Evolutionary conservation across 2,113 vertebrate genomes (phyloP).

Genomic region (Epinephelus moara): DNA sequence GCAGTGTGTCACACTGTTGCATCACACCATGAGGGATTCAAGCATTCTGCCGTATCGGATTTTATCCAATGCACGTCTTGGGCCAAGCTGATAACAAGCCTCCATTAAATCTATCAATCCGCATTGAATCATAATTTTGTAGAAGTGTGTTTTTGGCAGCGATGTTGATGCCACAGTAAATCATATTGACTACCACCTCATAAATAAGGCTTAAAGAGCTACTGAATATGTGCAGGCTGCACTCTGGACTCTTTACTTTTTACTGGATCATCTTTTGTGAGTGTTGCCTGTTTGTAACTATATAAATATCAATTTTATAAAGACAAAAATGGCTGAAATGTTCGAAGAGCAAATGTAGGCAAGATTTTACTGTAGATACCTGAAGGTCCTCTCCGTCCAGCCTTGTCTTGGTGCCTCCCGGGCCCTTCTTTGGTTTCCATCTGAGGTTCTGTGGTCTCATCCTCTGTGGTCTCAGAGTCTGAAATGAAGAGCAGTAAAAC

Average conservation of each 20-base stretch:
- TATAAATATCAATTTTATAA: background rate
- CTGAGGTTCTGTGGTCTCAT: slow-evolving; percentile 93
- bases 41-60: slow-evolving; percentile 47
- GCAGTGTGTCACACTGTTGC: slow-evolving; percentile 72
- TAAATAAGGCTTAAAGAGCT: slow-evolving; percentile 23
- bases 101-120: slow-evolving; percentile 45
- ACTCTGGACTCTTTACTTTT: background rate
- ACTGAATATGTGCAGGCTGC: slow-evolving; percentile 6
- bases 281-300: background rate
- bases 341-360: background rate
- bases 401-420: slow-evolving; percentile 89
- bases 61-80: slow-evolving; percentile 38
- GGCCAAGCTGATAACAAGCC: slow-evolving; percentile 40
- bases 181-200: background rate
- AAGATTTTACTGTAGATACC: slow-evolving; percentile 75
- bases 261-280: background rate
- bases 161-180: slow-evolving; percentile 26
- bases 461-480: slow-evolving; percentile 98
- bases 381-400: slow-evolving; percentile 84
- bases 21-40: slow-evolving; percentile 58
- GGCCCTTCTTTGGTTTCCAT: slow-evolving; percentile 88
- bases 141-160: slow-evolving; percentile 56
- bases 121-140: slow-evolving; percentile 40
- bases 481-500: slow-evolving; percentile 25
- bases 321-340: background rate